Evolutionary conservation across 2,113 vertebrate genomes (phyloP).

Genomic region (Laticauda colubrina): DNA sequence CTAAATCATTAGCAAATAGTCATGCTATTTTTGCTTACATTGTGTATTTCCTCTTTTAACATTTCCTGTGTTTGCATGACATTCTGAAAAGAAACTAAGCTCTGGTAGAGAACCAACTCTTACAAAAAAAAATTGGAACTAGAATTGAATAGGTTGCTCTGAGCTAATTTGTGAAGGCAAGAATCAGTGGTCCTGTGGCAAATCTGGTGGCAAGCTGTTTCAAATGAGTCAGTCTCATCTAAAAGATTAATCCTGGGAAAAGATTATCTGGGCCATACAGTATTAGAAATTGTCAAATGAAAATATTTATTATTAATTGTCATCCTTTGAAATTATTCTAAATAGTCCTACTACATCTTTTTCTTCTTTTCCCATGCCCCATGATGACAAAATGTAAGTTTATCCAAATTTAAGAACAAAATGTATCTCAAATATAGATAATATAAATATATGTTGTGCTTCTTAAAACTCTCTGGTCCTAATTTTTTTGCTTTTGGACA

Average conservation of each 20-base stretch:
- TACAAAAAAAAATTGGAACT: neutral
- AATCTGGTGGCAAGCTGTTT: neutral
- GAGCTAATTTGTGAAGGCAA: neutral
- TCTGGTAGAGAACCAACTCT: conserved; percentile 1
- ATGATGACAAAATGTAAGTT: neutral
- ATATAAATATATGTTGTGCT: neutral
- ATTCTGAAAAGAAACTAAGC: neutral
- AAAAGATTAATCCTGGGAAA: neutral
- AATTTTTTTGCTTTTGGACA: neutral
- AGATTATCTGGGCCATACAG: neutral
- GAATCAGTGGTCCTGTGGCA: neutral
- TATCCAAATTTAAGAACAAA: neutral
- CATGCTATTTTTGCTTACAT: conserved; percentile 8
- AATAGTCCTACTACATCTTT: neutral
- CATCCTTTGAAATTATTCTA: neutral
- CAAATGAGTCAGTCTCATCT: neutral
- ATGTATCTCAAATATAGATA: neutral
- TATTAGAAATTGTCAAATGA: neutral
- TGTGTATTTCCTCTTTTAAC: conserved; percentile 39
- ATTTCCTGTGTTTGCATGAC: neutral
- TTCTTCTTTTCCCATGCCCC: neutral
- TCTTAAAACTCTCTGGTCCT: neutral
- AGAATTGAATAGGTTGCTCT: neutral
- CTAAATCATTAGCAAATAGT: neutral
- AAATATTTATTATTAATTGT: neutral